Evolutionary conservation across 2,888 invertebrate genomes (phyloP), one percentile per base, ranked within the genome.

Genomic region (Globia sparganii): DNA sequence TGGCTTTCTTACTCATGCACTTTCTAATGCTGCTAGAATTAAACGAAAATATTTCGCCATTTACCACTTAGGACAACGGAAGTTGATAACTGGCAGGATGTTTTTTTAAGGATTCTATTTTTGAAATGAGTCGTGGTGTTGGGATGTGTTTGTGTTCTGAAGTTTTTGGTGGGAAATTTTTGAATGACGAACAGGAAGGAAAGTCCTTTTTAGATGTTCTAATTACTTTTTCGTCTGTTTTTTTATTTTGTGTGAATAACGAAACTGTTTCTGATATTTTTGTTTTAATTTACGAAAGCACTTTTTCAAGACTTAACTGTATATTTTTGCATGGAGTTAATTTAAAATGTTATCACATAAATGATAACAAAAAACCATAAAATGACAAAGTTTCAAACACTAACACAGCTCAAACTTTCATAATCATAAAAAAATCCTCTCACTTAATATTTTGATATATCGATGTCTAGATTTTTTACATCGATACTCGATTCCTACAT

Each of bases 401-500:
- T n/a, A 15, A 65, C 9, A 70, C 21, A n/a, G 15, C n/a, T 61
- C 8, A 43, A 71, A 72, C 82, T 78, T 82, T 83, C 82, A 53
- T 72, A 53, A 34, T 13, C 15, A 18, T 31, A 62, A 77, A 72
- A 71, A 70, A 43, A 8, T 31, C 64, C 85, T 75, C 79, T 81
- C 81, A 68, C 81, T 80, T 15, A 75, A 73, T 28, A 66, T 72
- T 74, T 72, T 69, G 58, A 85, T 70, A 72, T 67, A 78, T 81
- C 77, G 18, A 78, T 77, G 82, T 89, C 87, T 89, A 89, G 88
- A 90, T 86, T 85, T 87, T 88, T 85, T 83, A 84, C 86, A 87
- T 83, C 87, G 83, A 85, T 86, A 80, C 77, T 78, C 69, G 71
- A 76, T 72, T 73, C 78, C 75, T 77, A 93, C 94, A 95, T 96